Base-by-base conservation (phyloP, 1,140 invertebrate genomes). In the Rhyzopertha dominica region DNA sequence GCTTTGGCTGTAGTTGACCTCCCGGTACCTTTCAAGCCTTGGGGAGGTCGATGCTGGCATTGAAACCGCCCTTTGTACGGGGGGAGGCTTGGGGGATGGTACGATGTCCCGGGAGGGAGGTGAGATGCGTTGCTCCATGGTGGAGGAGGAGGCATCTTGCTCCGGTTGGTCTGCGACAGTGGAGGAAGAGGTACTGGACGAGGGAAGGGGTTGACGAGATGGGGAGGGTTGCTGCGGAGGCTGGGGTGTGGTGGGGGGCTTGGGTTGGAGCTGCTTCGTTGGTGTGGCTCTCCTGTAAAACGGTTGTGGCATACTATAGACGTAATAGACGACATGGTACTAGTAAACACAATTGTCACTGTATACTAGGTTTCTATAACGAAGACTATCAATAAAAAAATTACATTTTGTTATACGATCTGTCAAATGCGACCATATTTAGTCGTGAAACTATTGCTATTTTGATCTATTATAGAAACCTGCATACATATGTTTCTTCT, bases 11-110 rank as follows among this genome's bases (percentile, higher is more conserved):
- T 66, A 66, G 20, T 47, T 44, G 10, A 61, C 18, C 9, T 13
- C 19, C 37, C 9, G 66, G 62, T 45, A 32, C 52, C 43, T 38
- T 48, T 53, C 47, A 56, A 23, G 66, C 66, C 68, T 65, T 42
- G 69, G 51, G 4, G 65, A 61, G 31, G 56, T 56, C 4, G 67
- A 56, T 23, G 68, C 37, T 54, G 69, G 55, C 56, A 68, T 51
- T 55, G 73, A 66, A 57, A 74, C 47, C 4, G 63, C 55, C 48
- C 61, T 60, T 49, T 52, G 63, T 18, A 51, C 54, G 26, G 42
- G 30, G 26, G 49, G 56, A 43, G 26, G 47, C 39, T 35, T 53
- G 26, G 39, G 48, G 45, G 32, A 53, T 32, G 28, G 51, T n/a
- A n/a, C n/a, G n/a, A n/a, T n/a, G n/a, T n/a, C n/a, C n/a, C 19